A percentile compares a stretch with the other conserved stretches of the same genome.
phyloP scores from a whole-genome alignment of 2,888 invertebrate genomes.

The Dasypolia templi region DNA sequence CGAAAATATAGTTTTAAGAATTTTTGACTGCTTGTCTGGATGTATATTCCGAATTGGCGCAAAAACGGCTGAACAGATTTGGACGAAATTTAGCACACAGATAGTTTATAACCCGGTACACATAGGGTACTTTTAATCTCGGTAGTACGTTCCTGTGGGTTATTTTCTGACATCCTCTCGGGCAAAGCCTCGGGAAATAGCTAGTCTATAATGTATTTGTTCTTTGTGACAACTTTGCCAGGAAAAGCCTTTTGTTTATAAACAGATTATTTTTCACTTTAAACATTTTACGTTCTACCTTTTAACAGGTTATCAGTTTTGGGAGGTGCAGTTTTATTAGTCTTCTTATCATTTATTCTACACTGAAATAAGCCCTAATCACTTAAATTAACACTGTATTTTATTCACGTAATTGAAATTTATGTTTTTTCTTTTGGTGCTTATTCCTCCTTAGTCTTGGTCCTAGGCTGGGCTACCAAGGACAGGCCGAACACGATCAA shows the following conservation, averaged over 20 bases:
- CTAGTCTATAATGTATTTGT: not conserved
- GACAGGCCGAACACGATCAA: conserved; percentile 93
- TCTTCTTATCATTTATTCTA: not conserved
- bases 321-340: not conserved
- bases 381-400: not conserved
- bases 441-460: conserved; percentile 71
- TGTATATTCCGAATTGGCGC: too few relatives aligned
- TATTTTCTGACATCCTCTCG: too few relatives aligned
- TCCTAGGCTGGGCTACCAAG: conserved; percentile 88
- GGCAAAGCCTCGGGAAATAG: too few relatives aligned
- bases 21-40: too few relatives aligned
- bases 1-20: too few relatives aligned
- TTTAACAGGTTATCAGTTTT: too few relatives aligned
- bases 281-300: not conserved
- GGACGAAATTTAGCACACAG: too few relatives aligned
- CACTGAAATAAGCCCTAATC: not conserved
- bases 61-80: too few relatives aligned
- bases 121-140: too few relatives aligned
- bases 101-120: too few relatives aligned
- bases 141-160: too few relatives aligned
- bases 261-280: not conserved
- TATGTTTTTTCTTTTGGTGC: not conserved
- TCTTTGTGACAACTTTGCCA: not conserved
- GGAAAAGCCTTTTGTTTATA: too few relatives aligned
- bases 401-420: not conserved